phyloP scores from a whole-genome alignment of 2,888 invertebrate species.

The Salticus scenicus region DNA sequence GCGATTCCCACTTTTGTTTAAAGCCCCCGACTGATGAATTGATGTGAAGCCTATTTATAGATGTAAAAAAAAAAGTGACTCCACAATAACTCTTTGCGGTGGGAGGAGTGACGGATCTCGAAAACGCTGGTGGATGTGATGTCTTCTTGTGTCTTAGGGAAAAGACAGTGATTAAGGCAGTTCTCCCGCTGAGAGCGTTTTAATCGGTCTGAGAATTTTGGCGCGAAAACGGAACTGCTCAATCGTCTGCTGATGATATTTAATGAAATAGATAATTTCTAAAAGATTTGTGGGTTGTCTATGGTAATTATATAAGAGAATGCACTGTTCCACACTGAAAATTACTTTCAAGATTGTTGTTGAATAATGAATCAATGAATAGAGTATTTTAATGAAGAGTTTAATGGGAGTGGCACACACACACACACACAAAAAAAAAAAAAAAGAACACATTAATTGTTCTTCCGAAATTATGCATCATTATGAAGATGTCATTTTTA shows the following conservation, averaged over 20 bases:
- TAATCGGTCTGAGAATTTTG: slow-evolving; percentile 38
- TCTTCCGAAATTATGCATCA: no score
- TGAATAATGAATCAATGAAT: slow-evolving; percentile 13
- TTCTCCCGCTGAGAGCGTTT: slow-evolving; percentile 20
- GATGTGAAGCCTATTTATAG: slow-evolving; percentile 48
- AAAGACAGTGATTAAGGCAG: slow-evolving; percentile 39
- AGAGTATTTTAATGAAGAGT: no score
- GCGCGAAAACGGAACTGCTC: slow-evolving; percentile 21
- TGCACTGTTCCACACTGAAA: no score
- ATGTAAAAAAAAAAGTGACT: neutral
- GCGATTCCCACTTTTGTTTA: slow-evolving; percentile 65
- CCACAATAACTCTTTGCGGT: slow-evolving; percentile 26
- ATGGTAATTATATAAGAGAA: no score
- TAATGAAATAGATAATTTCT: slow-evolving; percentile 26
- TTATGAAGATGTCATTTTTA: no score
- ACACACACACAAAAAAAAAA: no score
- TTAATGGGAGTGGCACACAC: no score
- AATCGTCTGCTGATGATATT: slow-evolving; percentile 11
- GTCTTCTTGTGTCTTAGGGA: slow-evolving; percentile 45
- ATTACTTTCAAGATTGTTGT: neutral
- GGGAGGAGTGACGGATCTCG: slow-evolving; percentile 39
- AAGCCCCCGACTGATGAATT: slow-evolving; percentile 61
- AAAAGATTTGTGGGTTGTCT: no score
- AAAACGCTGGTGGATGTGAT: slow-evolving; percentile 23
- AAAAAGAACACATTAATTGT: no score